Evolutionary conservation across 2,797 vertebrate species (phyloP).

Genomic region (Astyanax mexicanus): DNA sequence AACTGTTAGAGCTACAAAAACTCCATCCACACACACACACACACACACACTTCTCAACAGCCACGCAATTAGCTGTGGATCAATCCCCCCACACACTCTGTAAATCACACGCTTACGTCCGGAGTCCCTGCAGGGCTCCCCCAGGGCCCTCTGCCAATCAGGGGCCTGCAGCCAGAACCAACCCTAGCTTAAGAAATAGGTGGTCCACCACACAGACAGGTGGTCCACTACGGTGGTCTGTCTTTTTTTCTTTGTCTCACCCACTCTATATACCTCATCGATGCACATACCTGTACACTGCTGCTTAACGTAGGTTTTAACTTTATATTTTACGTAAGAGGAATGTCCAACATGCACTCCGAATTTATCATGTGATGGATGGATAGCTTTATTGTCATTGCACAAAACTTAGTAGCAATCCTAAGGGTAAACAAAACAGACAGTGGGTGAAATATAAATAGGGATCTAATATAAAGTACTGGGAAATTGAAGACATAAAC

Average conservation of each 20-base stretch:
- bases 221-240: slow-evolving; percentile 82
- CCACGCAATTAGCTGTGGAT: slow-evolving; percentile 71
- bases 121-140: slow-evolving; percentile 18
- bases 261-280: background rate
- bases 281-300: slow-evolving; percentile 40
- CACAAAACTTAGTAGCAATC: too few relatives aligned
- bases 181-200: slow-evolving; percentile 38
- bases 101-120: slow-evolving; percentile 78
- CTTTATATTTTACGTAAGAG: too few relatives aligned
- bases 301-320: slow-evolving; percentile 48
- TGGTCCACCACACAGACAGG: slow-evolving; percentile 68
- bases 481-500: too few relatives aligned
- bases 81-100: slow-evolving; percentile 75
- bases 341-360: too few relatives aligned
- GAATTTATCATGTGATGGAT: too few relatives aligned
- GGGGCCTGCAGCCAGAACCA: slow-evolving; percentile 49
- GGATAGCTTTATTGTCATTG: too few relatives aligned
- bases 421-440: too few relatives aligned
- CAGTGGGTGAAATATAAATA: too few relatives aligned
- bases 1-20: slow-evolving; percentile 19
- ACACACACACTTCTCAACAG: slow-evolving; percentile 31
- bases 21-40: slow-evolving; percentile 22
- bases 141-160: slow-evolving; percentile 41
- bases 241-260: slow-evolving; percentile 1
- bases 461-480: too few relatives aligned